phyloP scores from a whole-genome alignment of 2,888 invertebrate species.

The Xanthia togata region DNA sequence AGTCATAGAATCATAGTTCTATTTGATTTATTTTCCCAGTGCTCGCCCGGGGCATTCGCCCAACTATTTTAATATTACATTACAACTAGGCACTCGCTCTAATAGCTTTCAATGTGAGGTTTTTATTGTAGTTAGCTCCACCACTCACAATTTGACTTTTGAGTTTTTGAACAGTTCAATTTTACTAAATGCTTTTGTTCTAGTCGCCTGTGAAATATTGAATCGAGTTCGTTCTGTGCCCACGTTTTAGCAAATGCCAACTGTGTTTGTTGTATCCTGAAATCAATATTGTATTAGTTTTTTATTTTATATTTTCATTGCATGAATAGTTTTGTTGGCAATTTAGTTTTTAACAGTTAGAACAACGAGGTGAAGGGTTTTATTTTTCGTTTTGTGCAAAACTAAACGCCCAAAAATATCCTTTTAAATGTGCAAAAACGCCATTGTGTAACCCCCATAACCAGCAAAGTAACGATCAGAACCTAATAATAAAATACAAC shows the following conservation, averaged over 20 bases:
- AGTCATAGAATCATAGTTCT: conserved; percentile 66
- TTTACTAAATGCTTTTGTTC: conserved; percentile 64
- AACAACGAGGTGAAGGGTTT: neutral
- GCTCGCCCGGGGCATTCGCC: conserved; percentile 63
- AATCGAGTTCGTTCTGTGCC: conserved; percentile 29
- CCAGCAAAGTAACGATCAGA: conserved; percentile 36
- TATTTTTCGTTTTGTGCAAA: neutral
- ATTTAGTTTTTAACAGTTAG: conserved; percentile 8
- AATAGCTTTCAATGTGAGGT: conserved; percentile 77
- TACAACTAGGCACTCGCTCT: conserved; percentile 76
- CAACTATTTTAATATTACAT: conserved; percentile 82
- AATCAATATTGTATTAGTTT: conserved; percentile 31
- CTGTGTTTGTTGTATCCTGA: conserved; percentile 34
- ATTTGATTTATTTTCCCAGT: conserved; percentile 76
- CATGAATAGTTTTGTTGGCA: conserved; percentile 7
- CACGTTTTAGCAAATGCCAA: conserved; percentile 34
- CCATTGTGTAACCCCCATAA: conserved; percentile 23
- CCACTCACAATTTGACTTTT: conserved; percentile 68
- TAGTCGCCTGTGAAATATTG: conserved; percentile 47
- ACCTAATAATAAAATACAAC: conserved; percentile 46
- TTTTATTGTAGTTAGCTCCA: conserved; percentile 76
- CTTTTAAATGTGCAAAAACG: neutral
- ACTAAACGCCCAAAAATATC: neutral
- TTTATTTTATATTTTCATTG: conserved; percentile 9
- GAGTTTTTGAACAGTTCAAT: conserved; percentile 64